Conservation (phyloP, 2,113 vertebrate species). For the Clinocottus analis region DNA sequence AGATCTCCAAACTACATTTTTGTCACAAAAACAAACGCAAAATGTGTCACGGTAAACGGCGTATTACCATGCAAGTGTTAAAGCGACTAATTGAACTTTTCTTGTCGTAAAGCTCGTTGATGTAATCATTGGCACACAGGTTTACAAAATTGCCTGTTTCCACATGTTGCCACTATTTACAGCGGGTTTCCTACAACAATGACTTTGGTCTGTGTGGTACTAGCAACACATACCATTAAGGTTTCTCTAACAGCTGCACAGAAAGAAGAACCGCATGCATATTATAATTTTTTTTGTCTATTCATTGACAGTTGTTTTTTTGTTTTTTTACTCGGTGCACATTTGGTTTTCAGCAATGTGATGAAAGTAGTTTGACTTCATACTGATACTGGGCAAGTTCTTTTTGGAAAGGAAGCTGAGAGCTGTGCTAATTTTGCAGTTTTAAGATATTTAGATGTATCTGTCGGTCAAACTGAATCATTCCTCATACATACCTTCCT, state of each 20-base stretch:
- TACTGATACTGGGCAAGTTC: too few relatives aligned
- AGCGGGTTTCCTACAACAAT: neutral
- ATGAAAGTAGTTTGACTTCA: neutral
- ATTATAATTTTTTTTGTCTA: neutral
- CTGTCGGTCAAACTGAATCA: neutral
- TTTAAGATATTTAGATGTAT: neutral
- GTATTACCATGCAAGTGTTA: neutral
- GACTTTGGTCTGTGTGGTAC: neutral
- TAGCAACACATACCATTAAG: neutral
- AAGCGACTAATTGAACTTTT: neutral
- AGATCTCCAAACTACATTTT: neutral
- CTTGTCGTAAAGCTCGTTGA: neutral
- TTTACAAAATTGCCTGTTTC: neutral
- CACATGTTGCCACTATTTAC: too few relatives aligned
- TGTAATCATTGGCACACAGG: neutral
- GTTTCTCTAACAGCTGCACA: neutral
- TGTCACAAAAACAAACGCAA: neutral
- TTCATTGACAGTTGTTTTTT: neutral
- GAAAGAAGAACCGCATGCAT: too few relatives aligned
- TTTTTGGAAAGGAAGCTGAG: neutral
- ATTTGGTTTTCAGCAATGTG: neutral
- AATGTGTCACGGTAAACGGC: neutral
- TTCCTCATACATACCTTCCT: conserved; percentile 86
- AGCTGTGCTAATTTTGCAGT: neutral
- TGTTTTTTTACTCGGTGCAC: neutral